Percentiles rank a stretch among this genome's conserved stretches.
Conservation (phyloP, 2,888 invertebrate genomes). For the Caenorhabditis sinica region DNA sequence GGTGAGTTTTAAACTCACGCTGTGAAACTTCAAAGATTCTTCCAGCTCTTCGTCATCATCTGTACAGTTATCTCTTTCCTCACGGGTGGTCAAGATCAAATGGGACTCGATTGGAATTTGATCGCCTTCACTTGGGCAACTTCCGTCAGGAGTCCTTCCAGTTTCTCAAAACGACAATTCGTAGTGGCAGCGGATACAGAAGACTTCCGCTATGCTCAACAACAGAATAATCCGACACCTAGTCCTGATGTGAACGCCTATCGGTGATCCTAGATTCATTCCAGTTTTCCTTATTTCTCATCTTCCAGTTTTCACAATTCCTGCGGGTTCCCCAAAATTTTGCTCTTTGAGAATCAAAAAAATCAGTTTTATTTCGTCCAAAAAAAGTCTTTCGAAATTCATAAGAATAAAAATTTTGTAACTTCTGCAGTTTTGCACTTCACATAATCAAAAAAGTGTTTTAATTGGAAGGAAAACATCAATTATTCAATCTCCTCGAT, state of each 20-base stretch:
- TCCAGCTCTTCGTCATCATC: slow-evolving; percentile 63
- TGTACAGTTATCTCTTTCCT: slow-evolving; percentile 66
- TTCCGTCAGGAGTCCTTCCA: slow-evolving; percentile 55
- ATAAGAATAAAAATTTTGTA: slow-evolving; percentile 14
- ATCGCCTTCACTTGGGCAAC: slow-evolving; percentile 75
- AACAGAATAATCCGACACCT: slow-evolving; percentile 66
- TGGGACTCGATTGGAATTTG: slow-evolving; percentile 77
- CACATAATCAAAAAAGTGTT: not conserved
- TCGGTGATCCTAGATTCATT: slow-evolving; percentile 30
- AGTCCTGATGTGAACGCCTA: slow-evolving; percentile 58
- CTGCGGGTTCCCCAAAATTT: slow-evolving; percentile 1
- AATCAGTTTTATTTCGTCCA: slow-evolving; percentile 41
- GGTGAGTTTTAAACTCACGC: slow-evolving; percentile 24
- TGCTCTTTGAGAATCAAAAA: not conserved
- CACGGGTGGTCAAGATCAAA: slow-evolving; percentile 76
- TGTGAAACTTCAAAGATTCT: not conserved
- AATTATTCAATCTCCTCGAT: slow-evolving; percentile 68
- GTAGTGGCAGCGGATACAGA: slow-evolving; percentile 66
- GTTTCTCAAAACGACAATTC: slow-evolving; percentile 67
- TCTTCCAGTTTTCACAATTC: slow-evolving; percentile 21
- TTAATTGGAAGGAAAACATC: too few species aligned
- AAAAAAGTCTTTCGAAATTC: slow-evolving; percentile 36
- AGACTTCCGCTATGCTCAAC: slow-evolving; percentile 75
- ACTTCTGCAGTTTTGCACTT: slow-evolving; percentile 18
- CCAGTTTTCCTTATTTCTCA: not conserved